A percentile compares a stretch with the other conserved stretches of the same genome.
phyloP scores from a whole-genome alignment of 2,797 vertebrate species.

The Eulemur coronatus region DNA sequence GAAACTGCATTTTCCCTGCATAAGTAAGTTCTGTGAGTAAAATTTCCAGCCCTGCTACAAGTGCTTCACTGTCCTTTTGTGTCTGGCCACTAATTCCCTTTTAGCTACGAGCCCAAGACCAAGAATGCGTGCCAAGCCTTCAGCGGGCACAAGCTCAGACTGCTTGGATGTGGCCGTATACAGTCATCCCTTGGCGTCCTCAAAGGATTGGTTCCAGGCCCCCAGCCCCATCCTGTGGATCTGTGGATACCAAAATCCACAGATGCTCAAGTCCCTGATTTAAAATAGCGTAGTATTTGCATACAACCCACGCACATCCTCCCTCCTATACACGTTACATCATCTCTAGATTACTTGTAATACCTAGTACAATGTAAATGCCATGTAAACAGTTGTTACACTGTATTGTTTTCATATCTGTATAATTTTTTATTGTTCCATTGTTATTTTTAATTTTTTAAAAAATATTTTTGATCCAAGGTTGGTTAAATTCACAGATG shows the following conservation, averaged over 20 bases:
- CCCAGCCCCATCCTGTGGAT: background rate
- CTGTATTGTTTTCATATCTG: background rate
- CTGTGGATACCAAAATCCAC: background rate
- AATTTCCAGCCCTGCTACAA: constrained; percentile 4
- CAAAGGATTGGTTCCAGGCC: background rate
- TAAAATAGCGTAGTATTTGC: background rate
- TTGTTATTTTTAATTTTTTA: background rate
- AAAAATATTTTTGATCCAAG: background rate
- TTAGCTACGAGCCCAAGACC: background rate
- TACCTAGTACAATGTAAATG: background rate
- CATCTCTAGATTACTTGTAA: background rate
- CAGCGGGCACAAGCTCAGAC: too few relatives aligned
- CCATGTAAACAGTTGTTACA: background rate
- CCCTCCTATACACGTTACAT: background rate
- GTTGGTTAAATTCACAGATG: too few relatives aligned
- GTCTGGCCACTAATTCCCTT: background rate
- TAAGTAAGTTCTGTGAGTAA: constrained; percentile 47
- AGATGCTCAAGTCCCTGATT: background rate
- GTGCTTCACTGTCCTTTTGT: background rate
- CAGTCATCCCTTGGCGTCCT: background rate
- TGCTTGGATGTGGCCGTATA: background rate
- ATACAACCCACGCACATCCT: background rate
- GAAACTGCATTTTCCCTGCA: constrained; percentile 64
- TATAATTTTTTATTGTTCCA: background rate
- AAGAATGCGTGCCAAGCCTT: background rate